Percentiles rank a stretch among this genome's conserved stretches.
These are phyloP conservation scores for Diadema setosum DNA, from an alignment of 35 echinoderm and acorn worm genomes.

Conservation along the genomic window DNA sequence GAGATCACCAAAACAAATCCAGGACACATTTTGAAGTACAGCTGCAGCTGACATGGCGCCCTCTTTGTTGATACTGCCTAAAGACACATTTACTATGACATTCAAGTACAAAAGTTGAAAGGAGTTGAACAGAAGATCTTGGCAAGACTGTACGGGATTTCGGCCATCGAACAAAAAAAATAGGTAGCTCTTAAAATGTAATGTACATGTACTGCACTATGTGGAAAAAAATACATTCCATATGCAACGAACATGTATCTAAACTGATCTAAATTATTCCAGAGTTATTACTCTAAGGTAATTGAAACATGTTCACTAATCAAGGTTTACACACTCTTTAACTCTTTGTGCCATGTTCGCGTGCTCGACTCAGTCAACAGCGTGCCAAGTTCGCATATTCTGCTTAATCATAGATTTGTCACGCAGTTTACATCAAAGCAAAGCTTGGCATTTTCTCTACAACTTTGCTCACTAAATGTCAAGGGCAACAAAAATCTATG, in stretches of 20 bases:
- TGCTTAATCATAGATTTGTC: no score
- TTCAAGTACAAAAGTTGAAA: not conserved
- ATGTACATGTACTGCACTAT: no score
- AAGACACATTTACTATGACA: not conserved
- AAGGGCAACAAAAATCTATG: no score
- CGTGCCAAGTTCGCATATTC: no score
- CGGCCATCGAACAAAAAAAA: not conserved
- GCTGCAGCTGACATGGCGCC: no score
- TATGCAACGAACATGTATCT: not conserved
- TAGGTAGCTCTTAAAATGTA: not conserved
- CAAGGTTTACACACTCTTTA: not conserved
- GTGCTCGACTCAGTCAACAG: no score
- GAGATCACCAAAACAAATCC: no score
- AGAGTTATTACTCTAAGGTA: not conserved
- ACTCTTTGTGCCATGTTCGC: no score
- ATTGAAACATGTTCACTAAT: not conserved
- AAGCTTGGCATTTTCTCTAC: no score
- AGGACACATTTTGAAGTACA: no score
- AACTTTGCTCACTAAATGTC: no score
- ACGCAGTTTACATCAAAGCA: no score
- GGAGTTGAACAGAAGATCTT: not conserved
- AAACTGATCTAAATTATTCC: not conserved
- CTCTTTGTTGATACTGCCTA: not conserved
- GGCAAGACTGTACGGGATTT: not conserved
- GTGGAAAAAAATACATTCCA: not conserved